These are phyloP conservation scores for Muschampia plurimacula DNA, from an alignment of 2,888 invertebrate genomes.

Conservation along the genomic window DNA sequence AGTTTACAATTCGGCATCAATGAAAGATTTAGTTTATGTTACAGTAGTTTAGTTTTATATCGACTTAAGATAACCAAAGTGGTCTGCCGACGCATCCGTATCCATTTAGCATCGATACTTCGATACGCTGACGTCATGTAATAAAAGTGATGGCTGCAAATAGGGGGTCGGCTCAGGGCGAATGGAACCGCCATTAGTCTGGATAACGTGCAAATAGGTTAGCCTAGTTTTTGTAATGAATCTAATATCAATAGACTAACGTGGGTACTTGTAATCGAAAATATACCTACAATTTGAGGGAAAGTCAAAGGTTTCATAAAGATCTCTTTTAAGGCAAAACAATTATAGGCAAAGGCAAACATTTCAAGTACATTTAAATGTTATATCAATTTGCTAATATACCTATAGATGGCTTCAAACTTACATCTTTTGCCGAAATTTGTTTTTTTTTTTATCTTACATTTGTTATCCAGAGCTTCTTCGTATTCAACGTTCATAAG, in stretches of 20 bases:
- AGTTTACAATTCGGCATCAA: neutral
- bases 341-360: too few species aligned
- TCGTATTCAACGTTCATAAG: too few species aligned
- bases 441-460: too few species aligned
- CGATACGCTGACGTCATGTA: slow-evolving; percentile 21
- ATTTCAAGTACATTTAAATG: too few species aligned
- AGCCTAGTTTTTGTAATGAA: slow-evolving; percentile 6
- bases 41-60: neutral
- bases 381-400: too few species aligned
- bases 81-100: slow-evolving; percentile 22
- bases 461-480: too few species aligned
- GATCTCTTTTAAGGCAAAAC: too few species aligned
- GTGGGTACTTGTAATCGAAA: neutral
- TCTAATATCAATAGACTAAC: slow-evolving; percentile 1
- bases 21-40: neutral
- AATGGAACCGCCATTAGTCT: slow-evolving; percentile 5
- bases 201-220: slow-evolving; percentile 9
- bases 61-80: slow-evolving; percentile 1
- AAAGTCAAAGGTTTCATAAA: too few species aligned
- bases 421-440: too few species aligned
- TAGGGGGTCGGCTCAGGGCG: slow-evolving; percentile 21
- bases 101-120: slow-evolving; percentile 11
- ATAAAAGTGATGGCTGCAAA: slow-evolving; percentile 28
- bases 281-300: too few species aligned
- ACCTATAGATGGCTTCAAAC: too few species aligned